Evolutionary conservation across 2,888 invertebrate genomes (phyloP).

Genomic region (Peribatodes rhomboidaria): DNA sequence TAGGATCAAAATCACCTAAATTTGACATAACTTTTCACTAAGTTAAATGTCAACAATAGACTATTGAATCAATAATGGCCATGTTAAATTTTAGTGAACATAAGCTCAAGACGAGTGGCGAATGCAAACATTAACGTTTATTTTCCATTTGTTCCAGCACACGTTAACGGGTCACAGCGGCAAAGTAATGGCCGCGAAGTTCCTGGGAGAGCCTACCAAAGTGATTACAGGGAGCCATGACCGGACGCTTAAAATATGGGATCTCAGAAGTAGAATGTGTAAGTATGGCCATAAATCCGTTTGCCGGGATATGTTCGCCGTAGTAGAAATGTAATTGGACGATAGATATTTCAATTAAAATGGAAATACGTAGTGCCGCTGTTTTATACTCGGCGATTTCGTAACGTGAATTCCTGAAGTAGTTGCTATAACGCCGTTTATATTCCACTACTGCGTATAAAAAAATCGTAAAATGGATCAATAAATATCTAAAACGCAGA

Average conservation of each 20-base stretch:
- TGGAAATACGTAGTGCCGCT: constrained; percentile 32
- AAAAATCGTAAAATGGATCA: constrained; percentile 7
- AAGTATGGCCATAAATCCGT: constrained; percentile 55
- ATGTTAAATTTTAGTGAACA: too few relatives aligned
- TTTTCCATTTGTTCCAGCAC: constrained; percentile 87
- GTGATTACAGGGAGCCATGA: constrained; percentile 99
- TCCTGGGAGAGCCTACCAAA: constrained; percentile 96
- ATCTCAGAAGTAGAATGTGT: constrained; percentile 93
- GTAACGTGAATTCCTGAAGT: constrained; percentile 22
- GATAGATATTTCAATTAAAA: constrained; percentile 40
- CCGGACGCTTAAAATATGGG: constrained; percentile 99
- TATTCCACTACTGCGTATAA: constrained; percentile 12
- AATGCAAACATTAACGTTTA: constrained; percentile 5
- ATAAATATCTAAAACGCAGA: constrained; percentile 13
- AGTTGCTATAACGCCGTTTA: constrained; percentile 16
- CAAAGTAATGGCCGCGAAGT: constrained; percentile 98
- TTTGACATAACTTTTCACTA: too few relatives aligned
- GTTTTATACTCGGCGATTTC: constrained; percentile 31
- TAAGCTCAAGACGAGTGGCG: background rate
- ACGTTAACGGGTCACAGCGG: constrained; percentile 98
- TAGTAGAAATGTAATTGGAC: constrained; percentile 37
- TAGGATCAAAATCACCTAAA: too few relatives aligned
- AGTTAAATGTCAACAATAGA: too few relatives aligned
- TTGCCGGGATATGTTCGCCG: constrained; percentile 29
- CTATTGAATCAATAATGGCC: too few relatives aligned